A percentile compares a stretch with the other conserved stretches of the same genome.
Evolutionary conservation across 2,113 vertebrate genomes (phyloP).

Genomic region (Stegostoma tigrinum): DNA sequence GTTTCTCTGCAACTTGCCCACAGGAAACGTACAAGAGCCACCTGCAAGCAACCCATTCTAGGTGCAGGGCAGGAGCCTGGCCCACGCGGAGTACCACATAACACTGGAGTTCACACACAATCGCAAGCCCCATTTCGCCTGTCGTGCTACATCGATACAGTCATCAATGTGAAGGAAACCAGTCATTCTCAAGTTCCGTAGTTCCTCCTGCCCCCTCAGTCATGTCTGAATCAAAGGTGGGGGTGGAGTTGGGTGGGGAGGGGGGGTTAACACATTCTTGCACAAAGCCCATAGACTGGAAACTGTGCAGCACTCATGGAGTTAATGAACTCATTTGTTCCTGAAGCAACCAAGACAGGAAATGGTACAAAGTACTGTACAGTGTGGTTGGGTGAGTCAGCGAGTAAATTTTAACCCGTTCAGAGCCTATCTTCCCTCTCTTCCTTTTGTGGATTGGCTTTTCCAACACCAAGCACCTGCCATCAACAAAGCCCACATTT

Average conservation of each 20-base stretch:
- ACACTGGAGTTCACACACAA: neutral
- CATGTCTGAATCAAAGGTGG: neutral
- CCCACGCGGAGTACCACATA: neutral
- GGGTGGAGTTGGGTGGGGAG: neutral
- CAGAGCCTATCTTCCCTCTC: neutral
- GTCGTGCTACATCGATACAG: neutral
- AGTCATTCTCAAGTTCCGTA: neutral
- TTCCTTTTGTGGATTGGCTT: neutral
- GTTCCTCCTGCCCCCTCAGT: neutral
- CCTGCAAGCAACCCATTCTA: neutral
- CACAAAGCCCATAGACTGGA: neutral
- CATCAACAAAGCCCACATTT: no score
- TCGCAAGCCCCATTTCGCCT: neutral
- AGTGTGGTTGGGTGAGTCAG: conserved; percentile 23
- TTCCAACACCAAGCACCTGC: neutral
- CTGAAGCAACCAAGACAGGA: neutral
- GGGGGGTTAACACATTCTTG: neutral
- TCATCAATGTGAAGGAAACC: neutral
- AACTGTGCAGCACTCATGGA: conserved; percentile 13
- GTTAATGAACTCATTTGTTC: conserved; percentile 34
- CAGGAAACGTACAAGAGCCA: neutral
- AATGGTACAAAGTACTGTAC: neutral
- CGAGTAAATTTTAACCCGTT: conserved; percentile 13
- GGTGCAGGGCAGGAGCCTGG: neutral
- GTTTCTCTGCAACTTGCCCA: neutral